Conservation (phyloP, 2,113 vertebrate genomes). For the Aegotheles bennettii region DNA sequence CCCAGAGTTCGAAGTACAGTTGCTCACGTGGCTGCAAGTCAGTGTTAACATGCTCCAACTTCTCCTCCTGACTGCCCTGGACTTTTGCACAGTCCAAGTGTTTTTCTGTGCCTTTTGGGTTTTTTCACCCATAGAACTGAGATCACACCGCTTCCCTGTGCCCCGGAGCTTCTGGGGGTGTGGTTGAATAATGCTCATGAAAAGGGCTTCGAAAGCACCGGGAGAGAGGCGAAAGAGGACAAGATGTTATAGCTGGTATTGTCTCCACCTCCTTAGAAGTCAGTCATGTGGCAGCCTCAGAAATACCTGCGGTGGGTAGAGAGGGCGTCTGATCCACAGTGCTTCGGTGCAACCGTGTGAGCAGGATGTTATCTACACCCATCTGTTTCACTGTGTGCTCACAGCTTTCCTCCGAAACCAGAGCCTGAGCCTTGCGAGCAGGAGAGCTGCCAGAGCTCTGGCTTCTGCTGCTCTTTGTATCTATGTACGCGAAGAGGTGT, state of each 20-base stretch:
- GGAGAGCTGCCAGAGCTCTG: neutral
- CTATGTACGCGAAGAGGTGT: neutral
- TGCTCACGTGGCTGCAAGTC: neutral
- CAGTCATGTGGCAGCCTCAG: neutral
- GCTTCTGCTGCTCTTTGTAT: neutral
- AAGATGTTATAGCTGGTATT: neutral
- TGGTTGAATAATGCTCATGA: neutral
- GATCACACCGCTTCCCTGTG: neutral
- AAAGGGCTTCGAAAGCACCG: neutral
- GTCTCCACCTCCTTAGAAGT: neutral
- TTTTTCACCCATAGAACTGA: neutral
- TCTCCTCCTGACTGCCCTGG: neutral
- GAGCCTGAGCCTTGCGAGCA: neutral
- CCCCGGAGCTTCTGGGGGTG: neutral
- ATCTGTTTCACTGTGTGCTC: neutral
- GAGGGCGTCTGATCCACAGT: accelerated
- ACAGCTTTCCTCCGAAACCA: neutral
- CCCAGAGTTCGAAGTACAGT: neutral
- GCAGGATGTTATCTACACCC: no score
- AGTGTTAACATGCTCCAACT: neutral
- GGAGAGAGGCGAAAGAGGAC: slow-evolving; percentile 12
- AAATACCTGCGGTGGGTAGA: neutral
- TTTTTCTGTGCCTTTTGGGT: neutral
- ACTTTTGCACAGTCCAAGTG: neutral
- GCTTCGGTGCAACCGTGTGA: neutral